Evolutionary conservation across 2,797 vertebrate genomes (phyloP).

Genomic region (Manis pentadactyla): DNA sequence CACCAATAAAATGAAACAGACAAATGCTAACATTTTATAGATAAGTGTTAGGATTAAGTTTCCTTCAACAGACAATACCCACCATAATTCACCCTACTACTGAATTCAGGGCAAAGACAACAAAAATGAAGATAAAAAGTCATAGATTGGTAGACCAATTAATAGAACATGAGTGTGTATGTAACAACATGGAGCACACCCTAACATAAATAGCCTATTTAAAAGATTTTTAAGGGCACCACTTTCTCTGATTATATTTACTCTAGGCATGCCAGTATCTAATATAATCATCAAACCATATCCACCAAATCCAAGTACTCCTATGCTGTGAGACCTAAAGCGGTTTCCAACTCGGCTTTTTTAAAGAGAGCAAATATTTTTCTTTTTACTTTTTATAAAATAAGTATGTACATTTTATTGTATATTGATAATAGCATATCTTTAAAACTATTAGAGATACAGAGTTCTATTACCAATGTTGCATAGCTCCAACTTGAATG

Average conservation of each 20-base stretch:
- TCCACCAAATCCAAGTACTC: background rate
- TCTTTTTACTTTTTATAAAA: background rate
- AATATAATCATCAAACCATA: background rate
- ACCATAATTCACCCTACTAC: background rate
- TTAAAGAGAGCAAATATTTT: background rate
- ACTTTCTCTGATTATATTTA: background rate
- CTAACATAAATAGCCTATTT: background rate
- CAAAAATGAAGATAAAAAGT: background rate
- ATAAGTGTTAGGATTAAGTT: background rate
- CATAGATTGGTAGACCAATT: background rate
- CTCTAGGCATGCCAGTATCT: background rate
- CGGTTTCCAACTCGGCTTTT: background rate
- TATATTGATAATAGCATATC: background rate
- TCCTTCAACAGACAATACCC: background rate
- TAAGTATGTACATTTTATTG: background rate
- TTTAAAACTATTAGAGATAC: background rate
- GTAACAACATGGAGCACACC: background rate
- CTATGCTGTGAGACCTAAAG: background rate
- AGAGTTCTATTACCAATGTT: background rate
- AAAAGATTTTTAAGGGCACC: background rate
- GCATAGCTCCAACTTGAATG: background rate
- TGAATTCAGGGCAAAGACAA: slow-evolving; percentile 12
- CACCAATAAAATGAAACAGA: background rate
- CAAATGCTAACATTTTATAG: background rate
- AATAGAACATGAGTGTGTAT: background rate